Base-by-base conservation (phyloP, 2,888 invertebrate genomes). In the Pediacus dermestoides region DNA sequence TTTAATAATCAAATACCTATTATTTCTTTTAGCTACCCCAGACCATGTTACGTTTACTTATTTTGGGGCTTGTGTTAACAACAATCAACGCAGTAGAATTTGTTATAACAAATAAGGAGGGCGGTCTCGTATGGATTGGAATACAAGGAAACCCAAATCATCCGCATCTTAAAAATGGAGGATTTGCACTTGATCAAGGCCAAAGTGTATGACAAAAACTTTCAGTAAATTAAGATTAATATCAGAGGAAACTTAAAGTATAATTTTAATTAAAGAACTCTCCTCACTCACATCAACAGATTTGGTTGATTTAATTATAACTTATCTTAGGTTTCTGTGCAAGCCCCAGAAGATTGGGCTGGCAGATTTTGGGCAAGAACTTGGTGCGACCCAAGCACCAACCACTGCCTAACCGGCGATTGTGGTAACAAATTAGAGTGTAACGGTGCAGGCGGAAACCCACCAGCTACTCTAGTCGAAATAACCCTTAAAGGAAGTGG, bases 361-460 rank as follows among this genome's bases (percentile, higher is more conserved):
- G 71, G 71, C 4, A 52, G 69, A 10, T 62, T 73, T 45, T 73
- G 73, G 73, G 68, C 63, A 2, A 57, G 71, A 38, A 71, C 72
- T 2, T 67, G 63, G 39, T 73, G 73, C 44, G 58, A 67, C 36
- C 16, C 42, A 2, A 40, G 44, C 12, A 57, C 47, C 1, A 52
- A 58, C n/a, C 57, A 59, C 28, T 70, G 70, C 46, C 49, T 54
- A 21, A 67, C 68, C 16, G 71, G 71, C 3, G 68, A 70, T 30
- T 72, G 72, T 44, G 71, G 71, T 2, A 61, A 61, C 35, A 52
- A 47, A 33, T 38, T 70, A 3, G 52, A 68, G 45, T 74, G 74
- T 48, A 48, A 44, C n/a, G 74, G 74, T n/a, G 63, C 61, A 13
- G 71, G 71, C 13, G 71, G 70, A 10, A 58, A 48, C 10, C 69